Evolutionary conservation across 2,113 vertebrate genomes (phyloP), one percentile per base, ranked within the genome.

Genomic region (Ceyx margarethae): DNA sequence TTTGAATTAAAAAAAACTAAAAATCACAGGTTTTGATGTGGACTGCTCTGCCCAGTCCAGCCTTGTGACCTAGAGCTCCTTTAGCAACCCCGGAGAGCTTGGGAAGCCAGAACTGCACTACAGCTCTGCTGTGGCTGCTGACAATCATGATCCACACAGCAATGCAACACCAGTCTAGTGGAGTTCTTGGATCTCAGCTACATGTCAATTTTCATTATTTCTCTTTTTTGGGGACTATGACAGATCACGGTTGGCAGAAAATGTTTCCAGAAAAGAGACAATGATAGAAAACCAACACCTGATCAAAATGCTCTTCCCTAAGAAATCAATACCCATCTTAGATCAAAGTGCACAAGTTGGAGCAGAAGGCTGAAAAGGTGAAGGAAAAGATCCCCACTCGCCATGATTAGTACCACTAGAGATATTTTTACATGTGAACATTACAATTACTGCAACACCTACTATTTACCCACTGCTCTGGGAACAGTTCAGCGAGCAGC

Each of bases 391-490:
- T 33, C 33, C 33, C 33, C 33, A 33, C 33, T 7, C 75, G 57
- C 74, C 88, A 45, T 95, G 73, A 69, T 4, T 13, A 68, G 66
- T 57, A 88, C 61, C 76, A 85, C 10, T 60, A 71, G 64, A 87
- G 95, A 93, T 91, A 94, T 82, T 86, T 87, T 67, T 42, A 77
- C 54, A 95, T 76, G 94, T 77, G 96, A 95, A 85, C 71, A 65
- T 85, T 61, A 62, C 68, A 90, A 93, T 94, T 81, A 92, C 46
- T 89, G 28, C 45, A 93, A 91, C 85, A 81, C 13, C 2, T 64
- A 72, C 46, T 87, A 58, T 67, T 76, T 85, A 93, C 45, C 15
- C 14, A n/a, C 8, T 57, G 22, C 33, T 71, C 48, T 57, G 6
- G 22, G 54, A 85, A 95, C 89, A 88, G 23, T 79, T 81, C 85